Base-by-base conservation (phyloP, 2,888 invertebrate genomes). In the Pseudococcus jackbeardsleyi region DNA sequence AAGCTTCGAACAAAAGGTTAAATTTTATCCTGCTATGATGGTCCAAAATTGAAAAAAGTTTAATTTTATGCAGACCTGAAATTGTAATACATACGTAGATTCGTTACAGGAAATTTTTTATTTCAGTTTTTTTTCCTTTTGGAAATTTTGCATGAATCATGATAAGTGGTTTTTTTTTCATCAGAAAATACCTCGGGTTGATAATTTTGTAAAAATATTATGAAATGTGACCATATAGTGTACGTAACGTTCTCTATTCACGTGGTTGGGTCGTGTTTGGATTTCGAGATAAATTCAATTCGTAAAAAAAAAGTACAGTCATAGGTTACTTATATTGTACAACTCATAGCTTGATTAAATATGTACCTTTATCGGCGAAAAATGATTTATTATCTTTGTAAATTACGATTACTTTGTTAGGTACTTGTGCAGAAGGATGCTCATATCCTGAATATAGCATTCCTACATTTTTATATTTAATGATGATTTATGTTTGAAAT, bases 211-310 rank as follows among this genome's bases (percentile, higher is more conserved):
- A 9, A 22, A 64, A 64, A 54, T 64, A 64, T 64, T 64, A 12
- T 64, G 64, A 64, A 64, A 64, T 22, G 22, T 22, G 64, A 64
- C 64, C 12, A 15, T 64, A 42, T 9, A 5, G 6, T 42, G 9
- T 42, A 64, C 22, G 5, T 59, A 59, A 19, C 59, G 64, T 22
- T 3, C 64, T 22, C 22, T 22, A 22, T 9, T 64, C 64, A 64
- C 64, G 64, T 64, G 64, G 11, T 22, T 64, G 22, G 19, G 22
- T 64, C 64, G 64, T 64, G 64, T 64, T 64, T 64, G 19, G 22
- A 64, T 64, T 64, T 64, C 64, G 64, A 64, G 64, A 64, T 64
- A 64, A 64, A 64, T 64, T 64, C 9, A 64, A 64, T 79, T 79
- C 42, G n/a, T 39, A 39, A 42, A 42, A 42, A 39, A 39, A 42